Base-by-base conservation (phyloP, 2,113 vertebrate genomes). In the Hippocampus barbouri region DNA sequence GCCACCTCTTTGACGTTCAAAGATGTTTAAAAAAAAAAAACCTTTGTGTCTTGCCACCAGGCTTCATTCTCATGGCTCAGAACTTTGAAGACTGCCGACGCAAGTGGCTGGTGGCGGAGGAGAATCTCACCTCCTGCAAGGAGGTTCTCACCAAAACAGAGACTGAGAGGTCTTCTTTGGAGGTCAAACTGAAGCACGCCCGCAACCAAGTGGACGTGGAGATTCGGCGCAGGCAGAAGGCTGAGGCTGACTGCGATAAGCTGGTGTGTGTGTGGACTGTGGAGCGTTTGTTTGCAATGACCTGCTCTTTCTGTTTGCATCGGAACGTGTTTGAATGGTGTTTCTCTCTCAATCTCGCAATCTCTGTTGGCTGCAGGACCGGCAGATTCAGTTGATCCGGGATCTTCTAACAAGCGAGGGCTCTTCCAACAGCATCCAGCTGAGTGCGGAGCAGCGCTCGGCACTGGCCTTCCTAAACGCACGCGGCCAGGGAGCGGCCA, bases 201-300 rank as follows among this genome's bases (percentile, higher is more conserved):
- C 95, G 97, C 23, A 99, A 99, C 83, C 97, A 99, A 79, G 96
- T 99, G 66, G 97, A 99, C 0, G 94, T 99, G 66, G 97, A 99
- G 90, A 98, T 99, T 83, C 94, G 96, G 67, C 88, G 97, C 40
- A 91, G 97, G 64, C 97, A 99, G 43, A 94, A 94, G 74, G 97
- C 97, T 1, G 97, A 99, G 81, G 89, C 90, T 0, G 95, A 97
- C 30, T 99, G 95, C 11, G 96, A 98, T 61, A 97, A 95, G 74
- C 79, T 98, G 94, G 97, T 98, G 80, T 68, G 96, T 47, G 57
- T 6, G 43, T 45, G 43, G 18, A 53, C 51, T 21, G 51, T 8
- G n/a, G 21, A 11, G 16, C 27, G 1, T 25, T 30, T 15, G n/a
- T 56, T 56, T 56, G 53, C 20, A 23, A 23, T 9, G 2, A 10